Evolutionary conservation across 2,888 invertebrate species (phyloP), one percentile per base, ranked within the genome.

Genomic region (Tenthredo livida): DNA sequence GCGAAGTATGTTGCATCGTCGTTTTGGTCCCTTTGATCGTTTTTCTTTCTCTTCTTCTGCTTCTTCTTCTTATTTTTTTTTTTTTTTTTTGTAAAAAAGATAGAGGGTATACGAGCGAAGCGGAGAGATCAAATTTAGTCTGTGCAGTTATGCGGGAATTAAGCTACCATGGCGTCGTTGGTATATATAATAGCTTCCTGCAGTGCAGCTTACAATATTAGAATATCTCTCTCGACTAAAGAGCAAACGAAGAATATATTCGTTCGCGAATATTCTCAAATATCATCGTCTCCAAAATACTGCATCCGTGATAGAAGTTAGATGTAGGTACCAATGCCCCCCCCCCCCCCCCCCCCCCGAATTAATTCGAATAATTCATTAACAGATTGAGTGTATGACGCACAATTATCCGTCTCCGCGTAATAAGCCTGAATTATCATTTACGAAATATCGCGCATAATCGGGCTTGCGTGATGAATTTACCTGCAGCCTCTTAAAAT

Each of bases 101-200:
- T 17, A 50, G 47, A 83, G 43, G 73, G 84, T 47, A 37, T 5
- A 47, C 37, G 47, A 75, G 47, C 75, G 6, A 25, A 77, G 50
- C 54, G 29, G n/a, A 29, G 50, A 54, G 80, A 80, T 37, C 80
- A 61, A 61, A 80, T 61, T 61, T 61, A 80, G 37, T 80, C 80
- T 17, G 40, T 67, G 33, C 37, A 80, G 80, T 80, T 80, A 80
- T 80, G 80, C 80, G 80, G 17, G 80, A 80, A 80, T 80, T 61
- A 80, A 77, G 77, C 77, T 73, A 73, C 73, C 43, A 43, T 43
- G 40, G 73, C 43, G 73, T 9, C 50, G 54, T 33, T 15, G 37
- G 25, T 77, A 77, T 77, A 33, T 80, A 80, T 80, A 80, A 80
- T 61, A 80, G 80, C 80, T 80, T 58, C 80, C 61, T 80, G 61